These are phyloP conservation scores for Condylostylus longicornis DNA, from an alignment of 1,140 invertebrate genomes.

Conservation along the genomic window DNA sequence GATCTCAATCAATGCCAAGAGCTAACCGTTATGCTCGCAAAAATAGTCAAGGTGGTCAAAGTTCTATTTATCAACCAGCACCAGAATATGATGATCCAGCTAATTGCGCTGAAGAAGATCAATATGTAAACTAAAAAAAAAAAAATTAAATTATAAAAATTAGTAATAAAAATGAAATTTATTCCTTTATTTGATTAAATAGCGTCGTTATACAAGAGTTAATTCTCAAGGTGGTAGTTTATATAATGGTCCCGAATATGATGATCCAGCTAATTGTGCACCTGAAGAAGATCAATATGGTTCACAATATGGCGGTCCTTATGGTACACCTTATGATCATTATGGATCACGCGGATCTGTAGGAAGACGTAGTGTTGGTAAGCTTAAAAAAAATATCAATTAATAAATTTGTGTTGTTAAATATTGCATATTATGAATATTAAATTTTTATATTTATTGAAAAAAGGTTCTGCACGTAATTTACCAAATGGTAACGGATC, in stretches of 20 bases:
- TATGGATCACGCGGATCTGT: conserved; percentile 69
- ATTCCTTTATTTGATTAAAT: neutral
- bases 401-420: too few relatives aligned
- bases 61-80: conserved; percentile 53
- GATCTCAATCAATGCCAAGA: conserved; percentile 73
- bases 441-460: conserved; percentile 4
- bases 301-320: conserved; percentile 61
- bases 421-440: neutral
- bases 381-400: conserved; percentile 13
- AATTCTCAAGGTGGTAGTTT: conserved; percentile 30
- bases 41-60: conserved; percentile 47
- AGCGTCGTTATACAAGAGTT: conserved; percentile 31
- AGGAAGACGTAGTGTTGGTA: conserved; percentile 45
- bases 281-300: conserved; percentile 80
- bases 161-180: neutral
- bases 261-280: conserved; percentile 79
- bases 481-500: conserved; percentile 44
- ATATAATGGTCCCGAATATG: conserved; percentile 54
- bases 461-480: conserved; percentile 48
- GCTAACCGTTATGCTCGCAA: conserved; percentile 54
- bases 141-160: neutral
- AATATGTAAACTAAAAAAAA: conserved; percentile 41
- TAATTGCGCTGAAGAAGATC: conserved; percentile 74
- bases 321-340: conserved; percentile 71
- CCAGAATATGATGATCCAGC: conserved; percentile 82